Conservation (phyloP, 2,888 invertebrate genomes). For the Drosophila algonquin region DNA sequence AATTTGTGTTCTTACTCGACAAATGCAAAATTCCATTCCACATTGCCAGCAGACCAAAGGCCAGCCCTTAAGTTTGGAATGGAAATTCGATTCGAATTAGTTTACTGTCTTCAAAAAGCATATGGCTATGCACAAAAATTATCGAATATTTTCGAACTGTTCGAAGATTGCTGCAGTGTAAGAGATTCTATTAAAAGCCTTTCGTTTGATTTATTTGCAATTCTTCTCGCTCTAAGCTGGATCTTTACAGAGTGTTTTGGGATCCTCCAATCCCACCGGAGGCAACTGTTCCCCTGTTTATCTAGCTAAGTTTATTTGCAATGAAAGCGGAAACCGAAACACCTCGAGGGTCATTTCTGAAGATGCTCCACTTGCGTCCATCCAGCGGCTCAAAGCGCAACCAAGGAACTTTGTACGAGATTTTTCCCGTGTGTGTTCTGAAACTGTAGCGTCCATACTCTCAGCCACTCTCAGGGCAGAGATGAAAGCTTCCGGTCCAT, state of each 20-base stretch:
- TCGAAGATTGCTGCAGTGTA: too few relatives aligned
- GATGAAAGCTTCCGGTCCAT: background rate
- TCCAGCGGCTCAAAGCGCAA: background rate
- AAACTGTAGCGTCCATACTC: too few relatives aligned
- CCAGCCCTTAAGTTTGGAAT: background rate
- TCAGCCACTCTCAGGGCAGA: background rate
- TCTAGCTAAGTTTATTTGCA: background rate
- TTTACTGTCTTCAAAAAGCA: too few relatives aligned
- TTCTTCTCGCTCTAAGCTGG: too few relatives aligned
- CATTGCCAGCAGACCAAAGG: constrained; percentile 17
- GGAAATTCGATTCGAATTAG: background rate
- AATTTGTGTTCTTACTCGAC: constrained; percentile 48
- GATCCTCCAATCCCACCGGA: background rate
- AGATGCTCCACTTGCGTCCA: background rate
- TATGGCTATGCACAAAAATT: too few relatives aligned
- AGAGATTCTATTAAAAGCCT: too few relatives aligned
- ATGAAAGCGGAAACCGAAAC: background rate
- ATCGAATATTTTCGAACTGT: too few relatives aligned
- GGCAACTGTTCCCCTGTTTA: background rate
- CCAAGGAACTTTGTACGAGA: background rate
- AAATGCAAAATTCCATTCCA: constrained; percentile 6
- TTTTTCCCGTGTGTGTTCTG: too few relatives aligned
- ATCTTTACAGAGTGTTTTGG: background rate
- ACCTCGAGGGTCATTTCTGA: background rate
- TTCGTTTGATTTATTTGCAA: too few relatives aligned